Percentiles rank a stretch among this genome's conserved stretches.
phyloP scores from a whole-genome alignment of 2,113 vertebrate genomes.

The Tympanuchus pallidicinctus region DNA sequence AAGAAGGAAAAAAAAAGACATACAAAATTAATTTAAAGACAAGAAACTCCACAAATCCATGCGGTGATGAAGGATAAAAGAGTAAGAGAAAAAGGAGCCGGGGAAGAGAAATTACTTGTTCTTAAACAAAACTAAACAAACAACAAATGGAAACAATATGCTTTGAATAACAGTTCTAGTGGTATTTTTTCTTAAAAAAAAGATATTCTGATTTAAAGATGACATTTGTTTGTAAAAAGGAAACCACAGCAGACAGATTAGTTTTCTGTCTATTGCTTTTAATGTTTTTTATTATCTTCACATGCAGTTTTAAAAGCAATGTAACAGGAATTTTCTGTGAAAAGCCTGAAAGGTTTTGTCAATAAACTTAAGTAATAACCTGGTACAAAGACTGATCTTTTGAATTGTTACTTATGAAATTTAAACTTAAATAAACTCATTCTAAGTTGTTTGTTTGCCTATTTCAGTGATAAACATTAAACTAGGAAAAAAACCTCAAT shows the following conservation, averaged over 20 bases:
- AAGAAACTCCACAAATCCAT: neutral
- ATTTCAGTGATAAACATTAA: neutral
- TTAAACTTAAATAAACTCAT: neutral
- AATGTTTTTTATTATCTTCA: neutral
- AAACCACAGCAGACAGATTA: neutral
- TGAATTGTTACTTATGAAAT: neutral
- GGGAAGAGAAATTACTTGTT: neutral
- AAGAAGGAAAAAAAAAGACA: neutral
- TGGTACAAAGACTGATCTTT: neutral
- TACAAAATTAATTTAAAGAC: neutral
- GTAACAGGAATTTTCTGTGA: neutral
- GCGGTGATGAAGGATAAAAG: neutral
- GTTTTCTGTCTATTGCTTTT: neutral
- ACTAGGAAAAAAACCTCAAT: neutral
- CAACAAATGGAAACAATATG: neutral
- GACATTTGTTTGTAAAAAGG: neutral
- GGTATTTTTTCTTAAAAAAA: neutral
- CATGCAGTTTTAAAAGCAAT: neutral
- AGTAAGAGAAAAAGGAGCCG: neutral
- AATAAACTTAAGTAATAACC: neutral
- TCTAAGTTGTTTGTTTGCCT: neutral
- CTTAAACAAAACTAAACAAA: neutral
- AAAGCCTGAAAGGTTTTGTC: neutral
- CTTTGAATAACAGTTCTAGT: neutral
- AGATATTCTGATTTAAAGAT: neutral